Base-by-base conservation (phyloP, 2,888 invertebrate genomes). In the Sinodicranocentrus sp. region DNA sequence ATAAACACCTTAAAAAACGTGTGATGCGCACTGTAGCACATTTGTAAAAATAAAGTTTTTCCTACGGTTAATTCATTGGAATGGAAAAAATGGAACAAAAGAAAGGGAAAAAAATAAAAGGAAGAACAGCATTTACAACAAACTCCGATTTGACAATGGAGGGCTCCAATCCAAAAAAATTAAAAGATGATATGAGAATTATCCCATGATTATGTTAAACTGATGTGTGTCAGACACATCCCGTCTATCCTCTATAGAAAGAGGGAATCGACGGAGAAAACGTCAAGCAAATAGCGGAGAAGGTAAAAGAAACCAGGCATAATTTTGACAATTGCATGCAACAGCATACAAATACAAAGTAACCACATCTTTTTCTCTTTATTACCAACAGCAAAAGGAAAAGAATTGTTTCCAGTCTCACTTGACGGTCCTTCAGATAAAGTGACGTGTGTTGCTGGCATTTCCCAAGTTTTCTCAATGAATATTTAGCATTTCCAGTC, bases 181-280 rank as follows among this genome's bases (percentile, higher is more conserved):
- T 33, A 68, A 63, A 54, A 65, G 63, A 72, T 80, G 65, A 65
- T 71, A 80, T 72, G 80, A 80, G 72, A 72, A 80, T 80, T 80
- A 80, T 80, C 72, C 80, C 80, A 80, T 80, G 79, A 79, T 79
- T 79, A 79, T 79, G 80, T 72, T 65, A 71, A 72, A 71, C 61
- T 77, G 71, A 71, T 70, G 61, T 78, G 70, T 72, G 80, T 80
- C 72, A 65, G 65, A 80, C 72, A 80, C 80, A 80, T 72, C 80
- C 80, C 80, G 80, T 80, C 80, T 72, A 67, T 80, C 72, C 80
- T 71, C 80, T 65, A 57, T 21, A 10, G 39, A 21, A 28, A 72
- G 17, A 3, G 48, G 17, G 15, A n/a, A 48, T 15, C 17, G 48
- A 48, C 13, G 39, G 13, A 13, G 39, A 48, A 15, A 48, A 48